Base-by-base conservation (phyloP, 2,888 invertebrate genomes). In the Lasius fuliginosus region DNA sequence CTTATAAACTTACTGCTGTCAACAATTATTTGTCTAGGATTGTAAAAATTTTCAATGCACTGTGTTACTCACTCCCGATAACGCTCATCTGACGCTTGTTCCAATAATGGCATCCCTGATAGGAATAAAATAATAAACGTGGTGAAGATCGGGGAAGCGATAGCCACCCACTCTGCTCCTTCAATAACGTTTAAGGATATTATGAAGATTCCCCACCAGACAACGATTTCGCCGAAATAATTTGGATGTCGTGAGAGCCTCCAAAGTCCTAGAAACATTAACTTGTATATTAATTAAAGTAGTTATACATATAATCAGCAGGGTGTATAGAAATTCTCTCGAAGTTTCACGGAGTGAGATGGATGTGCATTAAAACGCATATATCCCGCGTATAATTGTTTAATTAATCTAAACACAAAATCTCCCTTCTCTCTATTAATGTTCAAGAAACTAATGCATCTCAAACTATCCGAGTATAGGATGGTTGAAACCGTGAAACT, bases 151-250 rank as follows among this genome's bases (percentile, higher is more conserved):
- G 98, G 98, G 23, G 98, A 98, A 90, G 98, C 96, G 90, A 98
- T 97, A 12, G 97, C 98, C 40, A 98, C 96, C 97, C 98, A 98
- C 95, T 99, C 98, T 49, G 97, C 95, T 27, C 98, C 98, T 92
- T 97, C 97, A 90, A 99, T 97, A 27, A 98, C 97, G 94, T 98
- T 98, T 53, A 98, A 95, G 0, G 98, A 98, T 94, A 98, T 97
- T 75, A 98, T 97, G 94, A 99, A 99, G 91, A 99, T 97, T 4
- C 99, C 98, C 98, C 98, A 98, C 99, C 99, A 98, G 23, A 99
- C 96, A 0, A 98, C 96, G 15, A 99, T 98, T 95, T 99, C 99
- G 0, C 99, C 99, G 94, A 99, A 99, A 94, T 99, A 99, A 94
- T 99, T 99, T 0, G 99, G 99, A 95, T 99, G 99, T 85, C 99